Evolutionary conservation across 2,888 invertebrate genomes (phyloP), one percentile per base, ranked within the genome.

Genomic region (Schizaphis graminum): DNA sequence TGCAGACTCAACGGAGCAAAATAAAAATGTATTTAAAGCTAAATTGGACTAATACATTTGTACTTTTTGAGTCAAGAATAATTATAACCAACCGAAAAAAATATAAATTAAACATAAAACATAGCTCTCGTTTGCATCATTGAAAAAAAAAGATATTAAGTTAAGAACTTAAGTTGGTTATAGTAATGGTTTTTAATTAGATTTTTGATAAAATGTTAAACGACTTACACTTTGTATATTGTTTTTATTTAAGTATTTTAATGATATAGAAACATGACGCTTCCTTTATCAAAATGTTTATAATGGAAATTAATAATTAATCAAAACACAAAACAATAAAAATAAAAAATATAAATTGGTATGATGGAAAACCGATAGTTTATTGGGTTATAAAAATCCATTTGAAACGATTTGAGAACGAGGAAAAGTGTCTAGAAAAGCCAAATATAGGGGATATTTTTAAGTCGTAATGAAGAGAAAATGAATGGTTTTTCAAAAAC

Each of bases 161-260:
- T 85, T 26, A 88, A 16, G 49, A 49, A 88, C 47, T 88, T 8
- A n/a, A n/a, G 53, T 88, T 49, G n/a, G 53, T 88, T 47, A 47
- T 47, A 47, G 53, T 49, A 88, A 88, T 88, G 35, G 24, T 88
- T 35, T 88, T 88, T 88, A n/a, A 49, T 88, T 88, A n/a, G 53
- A 49, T 88, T 88, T 77, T 77, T 2, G 16, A 47, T n/a, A 21
- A 49, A 87, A 53, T n/a, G n/a, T 87, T 47, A 87, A 87, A n/a
- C 16, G n/a, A 87, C 8, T n/a, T 87, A n/a, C 5, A 87, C 85
- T 85, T 85, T 44, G 26, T 44, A 44, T 28, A 44, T 26, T 77
- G 77, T 35, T 35, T 77, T 41, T 77, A 77, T 35, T 7, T 77
- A 77, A 35, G 21, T 35, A 35, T 77, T 77, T 35, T 35, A 77